A percentile compares a stretch with the other conserved stretches of the same genome.
Evolutionary conservation across 2,113 vertebrate species (phyloP).

Genomic region (Platysteira castanea): DNA sequence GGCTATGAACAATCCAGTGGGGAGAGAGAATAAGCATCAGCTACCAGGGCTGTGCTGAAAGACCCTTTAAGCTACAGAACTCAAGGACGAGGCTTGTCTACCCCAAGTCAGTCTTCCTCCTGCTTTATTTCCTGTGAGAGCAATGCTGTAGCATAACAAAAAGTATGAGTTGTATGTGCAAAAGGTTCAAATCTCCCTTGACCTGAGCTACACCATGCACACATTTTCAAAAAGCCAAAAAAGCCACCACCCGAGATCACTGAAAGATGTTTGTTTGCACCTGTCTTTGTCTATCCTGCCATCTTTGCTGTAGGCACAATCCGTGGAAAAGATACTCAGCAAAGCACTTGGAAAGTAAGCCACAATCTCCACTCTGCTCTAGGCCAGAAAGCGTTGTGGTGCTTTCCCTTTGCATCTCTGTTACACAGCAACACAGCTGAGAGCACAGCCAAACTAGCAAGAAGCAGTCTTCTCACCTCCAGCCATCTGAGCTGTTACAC

Average conservation of each 20-base stretch:
- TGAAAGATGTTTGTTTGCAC: neutral
- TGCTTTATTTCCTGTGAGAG: neutral
- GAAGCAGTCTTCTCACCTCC: neutral
- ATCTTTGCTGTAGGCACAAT: neutral
- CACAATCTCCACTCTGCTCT: neutral
- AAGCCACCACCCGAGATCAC: rapidly evolving
- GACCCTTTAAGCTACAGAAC: neutral
- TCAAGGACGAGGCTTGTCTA: neutral
- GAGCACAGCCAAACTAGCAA: neutral
- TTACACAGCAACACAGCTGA: neutral
- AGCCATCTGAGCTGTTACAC: neutral
- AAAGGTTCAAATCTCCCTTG: neutral
- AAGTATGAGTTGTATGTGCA: neutral
- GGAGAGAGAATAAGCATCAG: neutral
- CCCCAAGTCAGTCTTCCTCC: neutral
- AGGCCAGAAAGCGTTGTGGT: neutral
- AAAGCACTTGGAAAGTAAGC: neutral
- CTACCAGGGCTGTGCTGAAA: neutral
- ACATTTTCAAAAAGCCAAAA: neutral
- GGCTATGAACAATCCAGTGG: neutral
- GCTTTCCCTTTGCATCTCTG: neutral
- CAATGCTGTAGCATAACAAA: neutral
- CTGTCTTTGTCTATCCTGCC: neutral
- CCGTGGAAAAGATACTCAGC: neutral
- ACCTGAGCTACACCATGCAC: neutral